Evolutionary conservation across 2,113 vertebrate species (phyloP), one percentile per base, ranked within the genome.

Genomic region (Platysternon megacephalum): DNA sequence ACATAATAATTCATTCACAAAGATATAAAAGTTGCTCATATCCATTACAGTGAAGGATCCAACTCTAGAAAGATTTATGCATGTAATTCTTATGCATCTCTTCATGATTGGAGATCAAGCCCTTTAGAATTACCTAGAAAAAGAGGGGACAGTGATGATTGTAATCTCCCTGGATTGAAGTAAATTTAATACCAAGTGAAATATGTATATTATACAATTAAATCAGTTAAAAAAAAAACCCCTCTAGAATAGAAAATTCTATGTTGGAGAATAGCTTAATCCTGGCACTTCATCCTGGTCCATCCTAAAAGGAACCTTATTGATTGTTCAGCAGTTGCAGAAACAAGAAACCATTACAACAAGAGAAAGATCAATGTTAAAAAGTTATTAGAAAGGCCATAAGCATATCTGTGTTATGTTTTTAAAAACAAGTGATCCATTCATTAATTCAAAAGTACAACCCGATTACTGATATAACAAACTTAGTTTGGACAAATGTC

Each of bases 381-480:
- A 97, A 96, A 51, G 51, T 93, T 98, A 97, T 98, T 97, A 97
- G 94, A 96, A 97, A 86, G 95, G 95, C 93, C 95, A 97, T 91
- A 65, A 96, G 93, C 94, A 93, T 91, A 95, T 44, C 86, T 81
- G 90, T 96, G 96, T 94, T 97, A 92, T 95, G 92, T 97, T 98
- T 98, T 96, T 93, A 95, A 97, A 97, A 98, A 95, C 95, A 97
- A 97, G 97, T 92, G 89, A 97, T 90, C 95, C 97, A 94, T 97
- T 98, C 97, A 94, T 97, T 98, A 98, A 97, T 98, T 98, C 96
- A 97, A 95, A 97, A 97, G 96, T 89, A 48, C 84, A 97, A 95
- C 56, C 86, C 93, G 44, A 97, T 97, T 97, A 97, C 93, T 85
- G 96, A 87, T 53, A 68, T 87, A 94, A 89, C 89, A 91, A 97